Evolutionary conservation across 2,888 invertebrate genomes (phyloP).

Genomic region (Campoletis raptor): DNA sequence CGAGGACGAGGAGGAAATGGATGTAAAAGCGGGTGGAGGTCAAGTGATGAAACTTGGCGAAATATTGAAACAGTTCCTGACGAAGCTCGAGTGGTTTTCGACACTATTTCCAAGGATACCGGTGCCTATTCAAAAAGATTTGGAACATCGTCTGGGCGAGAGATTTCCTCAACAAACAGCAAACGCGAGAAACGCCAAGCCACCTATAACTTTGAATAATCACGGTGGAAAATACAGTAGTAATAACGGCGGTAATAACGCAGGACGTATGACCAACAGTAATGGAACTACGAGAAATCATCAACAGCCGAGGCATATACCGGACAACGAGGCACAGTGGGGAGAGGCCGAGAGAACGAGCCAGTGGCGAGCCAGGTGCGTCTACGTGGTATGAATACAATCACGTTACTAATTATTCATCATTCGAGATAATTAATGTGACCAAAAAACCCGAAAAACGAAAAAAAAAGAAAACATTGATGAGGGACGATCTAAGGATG

Average conservation of each 20-base stretch:
- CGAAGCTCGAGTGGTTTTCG: constrained; percentile 99
- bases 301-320: constrained; percentile 82
- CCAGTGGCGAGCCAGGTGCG: constrained; percentile 85
- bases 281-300: constrained; percentile 72
- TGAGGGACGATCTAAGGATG: not conserved
- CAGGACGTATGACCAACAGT: constrained; percentile 80
- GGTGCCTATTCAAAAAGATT: constrained; percentile 97
- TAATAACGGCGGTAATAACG: constrained; percentile 67
- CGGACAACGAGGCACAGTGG: constrained; percentile 84
- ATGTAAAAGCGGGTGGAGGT: constrained; percentile 99
- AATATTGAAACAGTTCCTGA: constrained; percentile 95
- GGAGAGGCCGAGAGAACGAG: constrained; percentile 84
- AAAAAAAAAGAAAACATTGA: not conserved
- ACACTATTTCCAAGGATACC: constrained; percentile 99
- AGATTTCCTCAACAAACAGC: constrained; percentile 87
- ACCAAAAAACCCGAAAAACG: not conserved
- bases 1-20: constrained; percentile 98
- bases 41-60: constrained; percentile 97
- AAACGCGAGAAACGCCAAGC: constrained; percentile 82
- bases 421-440: constrained; percentile 3
- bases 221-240: constrained; percentile 81
- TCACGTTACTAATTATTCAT: constrained; percentile 80
- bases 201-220: constrained; percentile 83
- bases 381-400: constrained; percentile 83
- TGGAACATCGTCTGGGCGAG: constrained; percentile 91